Evolutionary conservation across 2,888 invertebrate species (phyloP), one percentile per base, ranked within the genome.

Genomic region (Ormyrus nitidulus): DNA sequence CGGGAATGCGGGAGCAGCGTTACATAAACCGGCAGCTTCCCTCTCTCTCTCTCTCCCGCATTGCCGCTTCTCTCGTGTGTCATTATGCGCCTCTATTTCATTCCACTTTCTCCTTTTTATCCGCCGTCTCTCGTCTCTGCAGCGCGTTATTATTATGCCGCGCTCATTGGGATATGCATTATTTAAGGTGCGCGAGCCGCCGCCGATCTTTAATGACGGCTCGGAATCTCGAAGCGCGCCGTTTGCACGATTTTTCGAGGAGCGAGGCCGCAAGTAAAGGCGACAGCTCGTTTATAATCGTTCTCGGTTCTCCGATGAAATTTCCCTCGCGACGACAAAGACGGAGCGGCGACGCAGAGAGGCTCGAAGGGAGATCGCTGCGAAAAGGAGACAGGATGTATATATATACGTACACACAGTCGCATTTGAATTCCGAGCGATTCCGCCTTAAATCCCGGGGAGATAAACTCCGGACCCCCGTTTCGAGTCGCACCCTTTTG

Each of bases 1-100:
- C 83, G 86, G 81, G 86, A 85, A 86, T 86, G 85, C 84, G 84
- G 84, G 86, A 86, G 86, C 86, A 84, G 65, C 58, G 76, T 76
- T 77, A 58, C 64, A 70, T 70, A 77, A 77, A 77, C 64, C 58
- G 34, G n/a, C 56, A 58, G 58, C 53, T n/a, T 51, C 46, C 62
- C 61, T 34, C 11, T 70, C 70, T 71, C 58, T 3, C n/a, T 9
- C 34, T 51, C 59, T 71, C 59, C n/a, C 62, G 62, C 62, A 8
- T 10, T 13, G n/a, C 34, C 71, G 6, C 13, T 5, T n/a, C 44
- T 10, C 44, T 10, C 70, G 70, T 49, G 53, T 8, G 48, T 74
- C 56, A 49, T 73, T 64, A 73, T 56, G 8, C 51, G 72, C 44
- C 64, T 62, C 65, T 53, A 54, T 54, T 74, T 64, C 73, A 56